Evolutionary conservation across 2,113 vertebrate species (phyloP).

Genomic region (Eonycteris spelaea): DNA sequence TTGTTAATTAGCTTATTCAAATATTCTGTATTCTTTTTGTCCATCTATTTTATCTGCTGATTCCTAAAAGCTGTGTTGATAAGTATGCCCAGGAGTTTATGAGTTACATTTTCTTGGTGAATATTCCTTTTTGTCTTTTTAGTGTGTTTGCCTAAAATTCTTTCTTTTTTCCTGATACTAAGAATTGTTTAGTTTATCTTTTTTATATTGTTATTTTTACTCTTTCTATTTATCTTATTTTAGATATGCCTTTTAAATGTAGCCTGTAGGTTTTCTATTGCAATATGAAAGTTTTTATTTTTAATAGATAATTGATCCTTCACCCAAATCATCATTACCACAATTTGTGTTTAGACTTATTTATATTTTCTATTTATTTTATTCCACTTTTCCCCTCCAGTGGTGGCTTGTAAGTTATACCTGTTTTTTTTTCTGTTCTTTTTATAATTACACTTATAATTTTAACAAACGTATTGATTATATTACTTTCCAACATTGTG

Average conservation of each 20-base stretch:
- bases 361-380: neutral
- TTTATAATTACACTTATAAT: neutral
- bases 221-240: constrained; percentile 18
- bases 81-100: neutral
- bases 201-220: neutral
- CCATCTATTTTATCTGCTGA: neutral
- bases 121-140: neutral
- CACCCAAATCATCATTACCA: neutral
- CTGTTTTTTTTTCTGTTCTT: neutral
- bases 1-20: constrained; percentile 36
- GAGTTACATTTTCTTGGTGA: neutral
- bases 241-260: neutral
- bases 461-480: neutral
- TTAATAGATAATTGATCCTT: neutral
- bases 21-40: neutral
- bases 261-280: neutral
- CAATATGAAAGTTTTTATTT: neutral
- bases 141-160: neutral
- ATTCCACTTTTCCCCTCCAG: neutral
- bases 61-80: neutral
- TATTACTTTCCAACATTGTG: neutral
- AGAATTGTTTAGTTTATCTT: constrained; percentile 12
- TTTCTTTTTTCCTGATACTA: neutral
- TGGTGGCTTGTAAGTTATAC: neutral
- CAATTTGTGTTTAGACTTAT: neutral